Evolutionary conservation across 2,888 invertebrate species (phyloP).

Genomic region (Parnassius orleans): DNA sequence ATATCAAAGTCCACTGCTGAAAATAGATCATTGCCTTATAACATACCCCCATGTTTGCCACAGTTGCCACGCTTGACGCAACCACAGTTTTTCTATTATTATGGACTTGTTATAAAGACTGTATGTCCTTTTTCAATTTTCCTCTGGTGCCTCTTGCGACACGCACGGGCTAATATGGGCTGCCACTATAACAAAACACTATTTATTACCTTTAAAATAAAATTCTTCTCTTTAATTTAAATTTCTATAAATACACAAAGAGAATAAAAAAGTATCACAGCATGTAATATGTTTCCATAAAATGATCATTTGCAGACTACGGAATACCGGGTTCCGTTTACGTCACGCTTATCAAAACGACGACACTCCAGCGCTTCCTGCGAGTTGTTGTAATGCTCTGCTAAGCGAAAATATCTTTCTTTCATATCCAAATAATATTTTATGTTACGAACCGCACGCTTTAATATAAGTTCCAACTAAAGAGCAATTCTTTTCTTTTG

Average conservation of each 20-base stretch:
- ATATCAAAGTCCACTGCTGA: no score
- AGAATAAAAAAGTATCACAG: background rate
- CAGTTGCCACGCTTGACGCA: no score
- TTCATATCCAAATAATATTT: constrained; percentile 52
- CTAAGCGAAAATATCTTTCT: constrained; percentile 60
- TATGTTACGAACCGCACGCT: constrained; percentile 11
- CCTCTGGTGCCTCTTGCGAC: no score
- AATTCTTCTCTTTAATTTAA: background rate
- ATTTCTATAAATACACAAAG: background rate
- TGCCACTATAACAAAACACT: no score
- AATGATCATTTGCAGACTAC: constrained; percentile 2
- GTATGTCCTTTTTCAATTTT: no score
- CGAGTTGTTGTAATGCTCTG: constrained; percentile 57
- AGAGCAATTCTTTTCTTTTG: background rate
- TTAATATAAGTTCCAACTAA: constrained; percentile 7
- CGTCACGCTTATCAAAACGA: constrained; percentile 10
- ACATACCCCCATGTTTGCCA: no score
- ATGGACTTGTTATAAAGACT: no score
- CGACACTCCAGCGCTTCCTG: constrained; percentile 37
- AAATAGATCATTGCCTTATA: no score
- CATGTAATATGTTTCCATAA: background rate
- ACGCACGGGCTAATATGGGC: no score
- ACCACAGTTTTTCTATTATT: no score
- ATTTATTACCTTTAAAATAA: no score
- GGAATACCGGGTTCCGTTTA: constrained; percentile 1